phyloP scores from a whole-genome alignment of 2,113 vertebrate genomes.

The Microcebus murinus region DNA sequence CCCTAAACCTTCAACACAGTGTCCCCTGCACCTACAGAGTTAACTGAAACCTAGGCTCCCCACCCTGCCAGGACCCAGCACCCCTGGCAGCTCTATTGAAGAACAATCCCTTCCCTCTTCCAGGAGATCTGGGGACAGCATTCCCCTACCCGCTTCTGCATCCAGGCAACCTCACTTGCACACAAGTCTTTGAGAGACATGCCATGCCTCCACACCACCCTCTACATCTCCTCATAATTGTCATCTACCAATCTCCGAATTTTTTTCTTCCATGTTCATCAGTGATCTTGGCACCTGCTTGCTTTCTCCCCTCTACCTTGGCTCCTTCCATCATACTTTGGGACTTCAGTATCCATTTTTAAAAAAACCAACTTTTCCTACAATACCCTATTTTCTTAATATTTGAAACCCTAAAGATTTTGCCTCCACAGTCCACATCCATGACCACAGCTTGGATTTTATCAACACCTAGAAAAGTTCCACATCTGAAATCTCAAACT shows the following conservation, averaged over 20 bases:
- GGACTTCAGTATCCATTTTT: not conserved
- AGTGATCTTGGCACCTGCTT: not conserved
- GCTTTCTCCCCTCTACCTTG: not conserved
- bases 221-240: not conserved
- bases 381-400: not conserved
- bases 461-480: not conserved
- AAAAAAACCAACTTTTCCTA: not conserved
- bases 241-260: not conserved
- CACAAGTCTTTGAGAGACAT: not conserved
- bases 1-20: not conserved
- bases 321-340: not conserved
- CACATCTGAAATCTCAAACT: not conserved
- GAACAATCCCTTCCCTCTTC: not conserved
- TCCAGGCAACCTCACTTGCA: not conserved
- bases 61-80: not conserved
- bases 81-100: not conserved
- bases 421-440: not conserved
- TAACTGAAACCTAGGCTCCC: not conserved
- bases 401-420: not conserved
- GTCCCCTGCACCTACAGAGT: not conserved
- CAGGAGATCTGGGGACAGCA: not conserved
- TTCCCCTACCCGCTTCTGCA: not conserved
- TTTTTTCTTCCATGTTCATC: not conserved
- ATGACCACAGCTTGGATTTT: not conserved
- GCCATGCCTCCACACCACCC: not conserved